Base-by-base conservation (phyloP, 2,113 vertebrate genomes). In the Callospermophilus lateralis region DNA sequence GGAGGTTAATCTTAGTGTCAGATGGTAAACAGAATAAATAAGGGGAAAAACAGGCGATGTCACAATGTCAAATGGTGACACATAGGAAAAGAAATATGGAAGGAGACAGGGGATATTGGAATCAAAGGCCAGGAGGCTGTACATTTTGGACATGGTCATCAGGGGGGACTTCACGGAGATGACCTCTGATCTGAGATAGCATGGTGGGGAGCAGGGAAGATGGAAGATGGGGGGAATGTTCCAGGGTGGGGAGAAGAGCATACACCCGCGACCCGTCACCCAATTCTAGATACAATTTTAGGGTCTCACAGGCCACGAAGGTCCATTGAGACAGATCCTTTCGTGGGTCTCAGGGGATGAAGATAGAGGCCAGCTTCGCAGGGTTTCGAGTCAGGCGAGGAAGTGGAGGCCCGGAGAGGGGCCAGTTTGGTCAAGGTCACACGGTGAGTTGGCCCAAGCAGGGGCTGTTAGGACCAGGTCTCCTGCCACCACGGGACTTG, bases 51-150 rank as follows among this genome's bases (percentile, higher is more conserved):
- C 0, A 90, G 85, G n/a, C 42, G 1, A 4, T 86, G 73, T 90
- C 74, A 42, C 39, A 77, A 81, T 73, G 91, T 85, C 89, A 91
- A n/a, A n/a, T 4, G 26, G 10, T 96, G 81, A 88, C 48, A 37
- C n/a, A 58, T 8, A 20, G 65, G 39, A 48, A 77, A 55, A 28
- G 48, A 39, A 42, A 51, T 12, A 4, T 4, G 45, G 39, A 37
- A 63, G 51, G 70, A 79, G 53, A 13, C 73, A 0, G 13, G 45
- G 45, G 30, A 5, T 81, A 32, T 84, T 37, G 15, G 55, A 26
- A 84, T 32, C 76, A 45, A 28, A 24, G 70, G 53, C n/a, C 32
- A 24, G 77, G 53, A 45, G 45, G 15, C 4, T 53, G 8, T 39
- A 30, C 0, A 28, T 74, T 17, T 74, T 12, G 39, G 73, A 53